Conservation (phyloP, 2,113 vertebrate species). For the Pitta sordida region DNA sequence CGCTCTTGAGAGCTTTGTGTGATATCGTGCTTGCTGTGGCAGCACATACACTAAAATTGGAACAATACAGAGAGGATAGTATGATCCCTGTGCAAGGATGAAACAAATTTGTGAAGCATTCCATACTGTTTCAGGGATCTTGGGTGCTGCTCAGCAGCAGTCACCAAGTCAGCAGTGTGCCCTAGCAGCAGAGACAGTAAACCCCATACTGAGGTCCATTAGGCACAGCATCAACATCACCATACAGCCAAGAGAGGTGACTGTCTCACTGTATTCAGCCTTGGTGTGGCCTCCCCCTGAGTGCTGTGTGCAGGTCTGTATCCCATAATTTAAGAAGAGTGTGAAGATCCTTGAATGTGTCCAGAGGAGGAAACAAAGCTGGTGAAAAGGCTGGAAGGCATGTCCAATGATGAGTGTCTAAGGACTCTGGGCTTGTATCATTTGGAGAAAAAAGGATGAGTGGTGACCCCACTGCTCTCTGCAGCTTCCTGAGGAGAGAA, state of each 20-base stretch:
- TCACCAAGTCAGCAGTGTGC: not conserved
- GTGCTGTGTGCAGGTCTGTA: not conserved
- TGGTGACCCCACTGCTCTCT: not conserved
- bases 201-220: not conserved
- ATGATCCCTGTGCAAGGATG: conserved; percentile 46
- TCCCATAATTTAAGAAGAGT: not conserved
- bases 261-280: not conserved
- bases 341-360: not conserved
- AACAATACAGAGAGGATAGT: not conserved
- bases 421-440: not conserved
- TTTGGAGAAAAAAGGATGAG: not conserved
- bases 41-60: not conserved
- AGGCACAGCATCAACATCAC: not conserved
- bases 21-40: not conserved
- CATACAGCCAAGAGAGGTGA: not conserved
- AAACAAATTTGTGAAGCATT: conserved; percentile 62
- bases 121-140: not conserved
- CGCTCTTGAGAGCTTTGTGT: not conserved
- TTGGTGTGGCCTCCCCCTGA: not conserved
- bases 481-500: not conserved
- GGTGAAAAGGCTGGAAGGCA: not conserved
- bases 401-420: not conserved
- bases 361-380: not conserved
- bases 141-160: not conserved
- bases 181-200: not conserved